Conservation (phyloP, 2,113 vertebrate species). For the Todiramphus chloris region DNA sequence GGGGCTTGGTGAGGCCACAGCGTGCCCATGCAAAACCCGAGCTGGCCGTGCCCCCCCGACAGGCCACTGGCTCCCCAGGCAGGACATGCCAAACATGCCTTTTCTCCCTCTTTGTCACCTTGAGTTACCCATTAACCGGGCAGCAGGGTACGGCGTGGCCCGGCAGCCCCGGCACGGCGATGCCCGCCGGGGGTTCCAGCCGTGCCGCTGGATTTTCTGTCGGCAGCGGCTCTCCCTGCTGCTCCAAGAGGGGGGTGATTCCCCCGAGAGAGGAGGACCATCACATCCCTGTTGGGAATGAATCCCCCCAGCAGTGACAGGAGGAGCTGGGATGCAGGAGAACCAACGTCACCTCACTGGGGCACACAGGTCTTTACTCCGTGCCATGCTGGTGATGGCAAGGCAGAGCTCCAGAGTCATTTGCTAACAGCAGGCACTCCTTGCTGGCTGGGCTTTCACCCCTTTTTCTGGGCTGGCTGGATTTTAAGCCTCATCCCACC, state of each 20-base stretch:
- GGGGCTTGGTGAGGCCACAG: neutral
- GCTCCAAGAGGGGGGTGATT: neutral
- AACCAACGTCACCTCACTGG: accelerated
- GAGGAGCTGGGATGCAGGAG: neutral
- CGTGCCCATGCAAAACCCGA: neutral
- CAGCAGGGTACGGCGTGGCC: neutral
- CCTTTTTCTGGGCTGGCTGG: accelerated
- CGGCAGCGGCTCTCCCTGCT: neutral
- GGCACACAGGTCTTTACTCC: neutral
- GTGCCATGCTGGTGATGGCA: accelerated
- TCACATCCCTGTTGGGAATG: neutral
- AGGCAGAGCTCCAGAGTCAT: neutral
- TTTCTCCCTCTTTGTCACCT: neutral
- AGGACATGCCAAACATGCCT: conserved; percentile 18
- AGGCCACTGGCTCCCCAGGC: accelerated
- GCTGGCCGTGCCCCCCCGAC: neutral
- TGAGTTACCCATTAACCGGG: conserved; percentile 49
- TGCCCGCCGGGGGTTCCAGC: neutral
- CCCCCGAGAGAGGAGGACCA: neutral
- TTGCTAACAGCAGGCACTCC: neutral
- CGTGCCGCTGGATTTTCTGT: neutral
- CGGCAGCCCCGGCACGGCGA: neutral
- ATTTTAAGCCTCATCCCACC: neutral
- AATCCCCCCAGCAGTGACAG: accelerated
- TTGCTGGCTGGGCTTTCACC: neutral